Evolutionary conservation across 2,113 vertebrate species (phyloP), one percentile per base, ranked within the genome.

Genomic region (Fulica atra): DNA sequence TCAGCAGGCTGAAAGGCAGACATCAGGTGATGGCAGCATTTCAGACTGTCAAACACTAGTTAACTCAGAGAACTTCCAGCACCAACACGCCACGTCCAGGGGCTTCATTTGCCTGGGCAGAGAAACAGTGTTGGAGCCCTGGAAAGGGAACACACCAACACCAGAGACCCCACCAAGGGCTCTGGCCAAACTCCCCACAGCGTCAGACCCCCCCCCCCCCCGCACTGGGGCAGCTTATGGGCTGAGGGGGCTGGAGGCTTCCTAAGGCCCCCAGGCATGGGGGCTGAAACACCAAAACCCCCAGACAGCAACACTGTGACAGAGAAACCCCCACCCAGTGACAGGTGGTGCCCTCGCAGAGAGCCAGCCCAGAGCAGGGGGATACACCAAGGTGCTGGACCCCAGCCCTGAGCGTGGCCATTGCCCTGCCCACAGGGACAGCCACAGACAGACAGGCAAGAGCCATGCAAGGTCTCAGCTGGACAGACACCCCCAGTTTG

Each of bases 361-460:
- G 25, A 17, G 31, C 7, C 59, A 51, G 42, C 65, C 26, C 2
- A 2, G 1, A 0, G 1, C 18, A 25, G 16, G 46, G 24, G 38
- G 21, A 40, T 4, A 26, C 42, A 54, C 16, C 38, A 17, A 31
- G 11, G 50, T 53, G 51, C 29, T 6, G 2, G 46, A 5, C 20
- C 38, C 63, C 84, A 40, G 29, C 42, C 36, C 53, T 0, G 0
- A 17, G 66, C 2, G 4, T 0, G 0, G 64, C 15, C 2, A 0
- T 4, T 0, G 0, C 50, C 28, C 33, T 33, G 8, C 33, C 68
- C 2, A 0, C 21, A 16, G 29, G 0, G 11, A 0, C 20, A 33
- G 73, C 54, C 44, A 6, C 1, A 0, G 36, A 9, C 60, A 78
- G 44, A 44, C 18, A 33, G 1, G 0, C 16, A 9, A 16, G 61